A percentile compares a stretch with the other conserved stretches of the same genome.
Evolutionary conservation across 37 sponge, comb jelly and placozoan species (phyloP).

Genomic region (Lycopodina hypogea): DNA sequence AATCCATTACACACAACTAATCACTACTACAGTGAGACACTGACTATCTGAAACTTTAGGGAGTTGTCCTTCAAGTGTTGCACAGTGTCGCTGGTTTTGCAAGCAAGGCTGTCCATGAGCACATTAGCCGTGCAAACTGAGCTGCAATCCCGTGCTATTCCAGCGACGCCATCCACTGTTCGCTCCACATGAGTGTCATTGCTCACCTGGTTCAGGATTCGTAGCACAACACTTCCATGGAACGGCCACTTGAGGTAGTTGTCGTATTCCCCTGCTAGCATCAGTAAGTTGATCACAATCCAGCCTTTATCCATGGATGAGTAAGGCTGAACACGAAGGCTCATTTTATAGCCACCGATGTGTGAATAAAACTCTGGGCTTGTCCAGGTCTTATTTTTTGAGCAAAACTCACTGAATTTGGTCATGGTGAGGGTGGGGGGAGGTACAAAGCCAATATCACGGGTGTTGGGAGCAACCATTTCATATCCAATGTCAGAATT

Average conservation of each 20-base stretch:
- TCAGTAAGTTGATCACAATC: constrained; percentile 6
- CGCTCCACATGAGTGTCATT: background rate
- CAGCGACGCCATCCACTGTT: background rate
- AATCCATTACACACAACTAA: too few species aligned
- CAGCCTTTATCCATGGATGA: background rate
- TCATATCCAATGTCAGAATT: background rate
- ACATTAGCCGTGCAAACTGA: background rate
- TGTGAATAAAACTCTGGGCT: constrained; percentile 47
- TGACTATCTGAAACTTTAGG: background rate
- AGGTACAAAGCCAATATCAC: constrained; percentile 12
- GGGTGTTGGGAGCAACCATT: background rate
- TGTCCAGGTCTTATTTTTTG: constrained; percentile 13
- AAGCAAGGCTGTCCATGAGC: background rate
- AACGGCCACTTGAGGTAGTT: constrained; percentile 49
- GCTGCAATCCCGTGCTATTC: background rate
- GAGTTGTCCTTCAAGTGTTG: constrained; percentile 5
- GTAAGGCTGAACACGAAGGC: constrained; percentile 12
- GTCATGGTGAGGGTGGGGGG: constrained; percentile 3
- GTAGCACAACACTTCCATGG: constrained; percentile 29
- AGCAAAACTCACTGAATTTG: background rate
- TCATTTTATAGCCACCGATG: constrained; percentile 50
- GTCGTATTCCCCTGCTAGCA: constrained; percentile 56
- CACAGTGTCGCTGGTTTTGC: background rate
- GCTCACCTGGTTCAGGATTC: constrained; percentile 47
- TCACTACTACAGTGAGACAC: too few species aligned